Evolutionary conservation across 2,113 vertebrate species (phyloP), one percentile per base, ranked within the genome.

Genomic region (Barnardius zonarius): DNA sequence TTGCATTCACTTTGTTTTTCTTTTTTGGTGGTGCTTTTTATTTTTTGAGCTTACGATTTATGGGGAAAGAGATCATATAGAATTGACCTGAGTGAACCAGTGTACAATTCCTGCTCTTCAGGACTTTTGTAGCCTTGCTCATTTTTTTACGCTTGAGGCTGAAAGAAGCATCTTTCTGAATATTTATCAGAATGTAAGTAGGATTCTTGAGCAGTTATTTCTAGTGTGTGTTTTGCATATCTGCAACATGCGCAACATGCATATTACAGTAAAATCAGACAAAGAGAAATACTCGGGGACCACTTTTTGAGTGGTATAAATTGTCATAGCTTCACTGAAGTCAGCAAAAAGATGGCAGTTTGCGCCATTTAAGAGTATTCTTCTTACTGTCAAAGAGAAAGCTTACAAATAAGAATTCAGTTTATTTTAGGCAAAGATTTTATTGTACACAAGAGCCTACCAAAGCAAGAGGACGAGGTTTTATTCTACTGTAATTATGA

Each of bases 401-500:
- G 57, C 70, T 92, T 85, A 70, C 62, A 92, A 93, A 85, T 96
- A 88, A 88, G 78, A 94, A 96, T 95, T 94, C 51, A 76, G 68
- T 78, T 95, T 77, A 72, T 88, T 84, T 89, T 78, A 96, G 74
- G 82, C 83, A 87, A 92, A 90, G 72, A 61, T 92, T 96, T 96
- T 90, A 96, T 95, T 94, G 74, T 73, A 86, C 89, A 67, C 83
- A 73, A 93, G 73, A 92, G 95, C 64, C 89, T 92, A 95, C 64
- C 84, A 91, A 92, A 88, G 63, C 57, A 93, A 96, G 84, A 95
- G 48, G 88, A 95, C 24, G 18, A 80, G 77, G 62, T 96, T 96
- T 95, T 95, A 93, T 96, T 93, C 80, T 96, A 73, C 82, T 74
- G 49, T 86, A 96, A 93, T 95, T 92, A 93, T 96, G 88, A 95